These are phyloP conservation scores for Gobio gobio DNA, from an alignment of 2,113 vertebrate genomes.

Conservation along the genomic window DNA sequence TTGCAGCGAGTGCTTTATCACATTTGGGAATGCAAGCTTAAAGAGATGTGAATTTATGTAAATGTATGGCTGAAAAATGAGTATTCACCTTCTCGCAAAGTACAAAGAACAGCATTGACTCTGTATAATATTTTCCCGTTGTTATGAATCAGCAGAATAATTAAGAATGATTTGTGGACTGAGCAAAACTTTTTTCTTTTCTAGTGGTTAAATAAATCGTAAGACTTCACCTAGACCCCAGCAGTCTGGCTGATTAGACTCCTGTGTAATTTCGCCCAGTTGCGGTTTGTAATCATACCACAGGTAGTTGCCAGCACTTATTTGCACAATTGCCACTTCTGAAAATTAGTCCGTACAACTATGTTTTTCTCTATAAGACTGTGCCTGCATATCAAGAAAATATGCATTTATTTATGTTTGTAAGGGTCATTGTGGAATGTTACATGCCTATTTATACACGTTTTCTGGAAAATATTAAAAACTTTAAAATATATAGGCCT, in stretches of 20 bases:
- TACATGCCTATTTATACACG: neutral
- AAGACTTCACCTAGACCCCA: conserved; percentile 24
- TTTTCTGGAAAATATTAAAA: neutral
- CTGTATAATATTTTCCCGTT: conserved; percentile 76
- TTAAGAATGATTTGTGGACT: conserved; percentile 77
- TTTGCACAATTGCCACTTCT: conserved; percentile 19
- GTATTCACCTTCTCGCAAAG: conserved; percentile 64
- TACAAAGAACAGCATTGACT: conserved; percentile 64
- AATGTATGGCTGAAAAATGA: conserved; percentile 75
- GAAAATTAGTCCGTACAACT: neutral
- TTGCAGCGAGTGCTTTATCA: conserved; percentile 71
- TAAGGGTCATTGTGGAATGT: neutral
- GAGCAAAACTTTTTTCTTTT: conserved; percentile 56
- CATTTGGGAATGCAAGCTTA: conserved; percentile 71
- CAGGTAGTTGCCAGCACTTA: conserved; percentile 26
- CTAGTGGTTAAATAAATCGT: conserved; percentile 48
- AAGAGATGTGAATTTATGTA: conserved; percentile 76
- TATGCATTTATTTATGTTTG: neutral
- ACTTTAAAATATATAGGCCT: no score
- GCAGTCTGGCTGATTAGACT: conserved; percentile 33
- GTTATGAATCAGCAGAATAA: conserved; percentile 72
- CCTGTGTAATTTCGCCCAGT: conserved; percentile 29
- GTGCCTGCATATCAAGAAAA: neutral
- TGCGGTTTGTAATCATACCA: conserved; percentile 46
- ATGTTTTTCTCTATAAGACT: neutral